Percentiles rank a stretch among this genome's conserved stretches.
phyloP scores from a whole-genome alignment of 1,140 invertebrate species.

The Drosophila dunni region DNA sequence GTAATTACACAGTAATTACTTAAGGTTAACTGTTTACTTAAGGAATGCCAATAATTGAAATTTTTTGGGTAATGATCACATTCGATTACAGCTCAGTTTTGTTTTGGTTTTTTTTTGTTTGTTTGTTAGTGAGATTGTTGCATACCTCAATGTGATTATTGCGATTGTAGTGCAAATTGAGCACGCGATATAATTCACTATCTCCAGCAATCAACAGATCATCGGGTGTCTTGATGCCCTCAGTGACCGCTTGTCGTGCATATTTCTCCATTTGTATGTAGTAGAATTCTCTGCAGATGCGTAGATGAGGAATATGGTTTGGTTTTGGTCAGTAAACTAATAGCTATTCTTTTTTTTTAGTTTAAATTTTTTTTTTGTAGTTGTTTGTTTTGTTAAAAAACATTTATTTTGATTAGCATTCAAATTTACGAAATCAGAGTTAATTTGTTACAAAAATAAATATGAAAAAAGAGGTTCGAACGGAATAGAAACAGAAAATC shows the following conservation, averaged over 20 bases:
- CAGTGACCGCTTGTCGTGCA: constrained; percentile 97
- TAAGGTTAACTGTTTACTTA: neutral
- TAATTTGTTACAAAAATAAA: constrained; percentile 33
- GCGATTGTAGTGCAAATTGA: constrained; percentile 99
- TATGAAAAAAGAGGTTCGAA: constrained; percentile 17
- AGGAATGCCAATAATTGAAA: neutral
- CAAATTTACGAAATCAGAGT: constrained; percentile 74
- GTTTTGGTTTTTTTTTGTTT: constrained; percentile 3
- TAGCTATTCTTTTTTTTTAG: constrained; percentile 45
- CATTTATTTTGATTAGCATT: constrained; percentile 59
- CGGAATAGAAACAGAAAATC: constrained; percentile 15
- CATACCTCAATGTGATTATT: constrained; percentile 99
- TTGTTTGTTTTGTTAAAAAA: constrained; percentile 14
- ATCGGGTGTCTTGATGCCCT: constrained; percentile 96
- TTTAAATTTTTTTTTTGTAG: constrained; percentile 40
- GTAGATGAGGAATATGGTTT: constrained; percentile 82
- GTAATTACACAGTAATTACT: neutral
- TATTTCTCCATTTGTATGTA: constrained; percentile 99
- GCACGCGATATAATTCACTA: constrained; percentile 97
- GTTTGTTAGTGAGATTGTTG: constrained; percentile 58
- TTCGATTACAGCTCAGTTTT: constrained; percentile 26
- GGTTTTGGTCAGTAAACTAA: constrained; percentile 75
- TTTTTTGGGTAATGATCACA: constrained; percentile 10
- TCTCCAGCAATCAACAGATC: constrained; percentile 97
- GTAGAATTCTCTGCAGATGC: constrained; percentile 98